phyloP scores from a whole-genome alignment of 2,888 invertebrate species.

The Esperia sulphurella region DNA sequence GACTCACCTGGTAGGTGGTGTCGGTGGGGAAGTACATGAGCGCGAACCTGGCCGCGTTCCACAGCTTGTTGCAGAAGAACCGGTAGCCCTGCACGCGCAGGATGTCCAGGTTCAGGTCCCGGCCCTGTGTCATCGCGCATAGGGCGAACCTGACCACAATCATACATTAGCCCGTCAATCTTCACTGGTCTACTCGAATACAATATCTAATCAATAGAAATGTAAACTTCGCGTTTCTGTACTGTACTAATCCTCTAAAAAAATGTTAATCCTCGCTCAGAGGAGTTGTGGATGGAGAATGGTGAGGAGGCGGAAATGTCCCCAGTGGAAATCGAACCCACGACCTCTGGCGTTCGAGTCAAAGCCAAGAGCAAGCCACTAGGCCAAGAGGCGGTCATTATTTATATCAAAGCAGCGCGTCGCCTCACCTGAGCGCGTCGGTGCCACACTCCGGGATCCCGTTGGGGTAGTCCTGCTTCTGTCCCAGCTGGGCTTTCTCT shows the following conservation, averaged over 20 bases:
- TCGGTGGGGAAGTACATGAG: conserved; percentile 83
- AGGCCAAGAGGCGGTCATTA: no score
- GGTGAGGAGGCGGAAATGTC: no score
- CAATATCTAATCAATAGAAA: no score
- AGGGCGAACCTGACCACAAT: conserved; percentile 86
- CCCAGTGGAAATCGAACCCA: no score
- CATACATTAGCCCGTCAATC: no score
- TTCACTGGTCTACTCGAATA: no score
- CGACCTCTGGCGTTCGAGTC: no score
- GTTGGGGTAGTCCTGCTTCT: conserved; percentile 88
- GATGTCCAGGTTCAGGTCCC: conserved; percentile 98
- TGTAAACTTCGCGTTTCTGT: no score
- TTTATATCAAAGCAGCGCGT: no score
- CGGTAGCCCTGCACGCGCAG: conserved; percentile 95
- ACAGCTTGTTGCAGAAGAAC: conserved; percentile 98
- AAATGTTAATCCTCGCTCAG: no score
- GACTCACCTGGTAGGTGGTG: conserved; percentile 66
- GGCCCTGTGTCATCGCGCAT: conserved; percentile 92
- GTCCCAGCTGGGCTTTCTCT: conserved; percentile 85
- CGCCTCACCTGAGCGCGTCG: conserved; percentile 91
- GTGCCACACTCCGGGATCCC: conserved; percentile 99
- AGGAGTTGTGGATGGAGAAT: no score
- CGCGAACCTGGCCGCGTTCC: conserved; percentile 98
- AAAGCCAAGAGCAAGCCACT: not conserved
- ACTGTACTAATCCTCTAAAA: no score